Base-by-base conservation (phyloP, 2,888 invertebrate genomes). In the Falcaria lacertinaria region DNA sequence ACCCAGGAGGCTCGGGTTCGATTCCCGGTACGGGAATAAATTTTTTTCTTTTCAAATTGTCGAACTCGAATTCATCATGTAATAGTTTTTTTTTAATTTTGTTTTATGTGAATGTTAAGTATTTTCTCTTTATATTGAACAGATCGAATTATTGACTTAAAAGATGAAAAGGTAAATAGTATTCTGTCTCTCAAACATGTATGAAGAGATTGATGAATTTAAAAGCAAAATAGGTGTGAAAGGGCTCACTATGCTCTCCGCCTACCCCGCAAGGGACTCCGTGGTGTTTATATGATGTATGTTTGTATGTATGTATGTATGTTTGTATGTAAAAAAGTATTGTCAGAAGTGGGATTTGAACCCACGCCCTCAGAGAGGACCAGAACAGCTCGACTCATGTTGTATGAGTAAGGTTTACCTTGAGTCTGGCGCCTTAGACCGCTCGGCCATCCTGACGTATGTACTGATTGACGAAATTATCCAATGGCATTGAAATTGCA, bases 291-390 rank as follows among this genome's bases (percentile, higher is more conserved):
- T n/a, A n/a, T n/a, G n/a, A n/a, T n/a, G n/a, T n/a, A n/a, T n/a
- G n/a, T n/a, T n/a, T n/a, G n/a, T n/a, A n/a, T n/a, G n/a, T n/a
- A n/a, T n/a, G n/a, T n/a, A n/a, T n/a, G n/a, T n/a, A 32, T 2
- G 4, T 32, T n/a, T 5, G 32, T 32, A 15, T 15, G 36, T 6
- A 38, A 74, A 85, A 71, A 71, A 73, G 47, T 48, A 60, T 62
- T 91, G 91, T 91, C 91, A 91, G 91, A 90, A 91, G 91, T 91
- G 91, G 91, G 91, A 91, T 91, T 91, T 91, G 91, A 91, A 92
- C 91, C 91, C 91, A 91, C 91, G 91, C 91, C 91, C 90, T 91
- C 89, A 91, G 89, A 84, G 90, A 89, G 91, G 93, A 93, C 92
- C 93, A 69, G 68, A 68, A 67, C 55, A 34, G 19, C 33, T 40